phyloP scores from a whole-genome alignment of 2,113 vertebrate species.

The Cyanistes caeruleus region DNA sequence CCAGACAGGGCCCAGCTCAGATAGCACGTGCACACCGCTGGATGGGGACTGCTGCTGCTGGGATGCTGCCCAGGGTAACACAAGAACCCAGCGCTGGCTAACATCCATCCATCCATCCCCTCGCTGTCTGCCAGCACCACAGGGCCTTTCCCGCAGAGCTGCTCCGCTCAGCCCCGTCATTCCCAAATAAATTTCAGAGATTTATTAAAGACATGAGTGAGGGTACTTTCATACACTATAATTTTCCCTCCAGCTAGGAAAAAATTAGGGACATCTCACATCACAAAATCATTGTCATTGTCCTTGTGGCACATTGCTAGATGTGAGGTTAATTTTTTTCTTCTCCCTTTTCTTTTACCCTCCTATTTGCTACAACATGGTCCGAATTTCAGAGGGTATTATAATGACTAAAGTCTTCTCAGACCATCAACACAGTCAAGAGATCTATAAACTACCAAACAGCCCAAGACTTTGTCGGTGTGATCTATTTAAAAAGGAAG shows the following conservation, averaged over 20 bases:
- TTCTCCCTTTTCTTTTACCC: not conserved
- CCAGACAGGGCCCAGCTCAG: not conserved
- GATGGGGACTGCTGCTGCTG: accelerated
- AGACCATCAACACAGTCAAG: not conserved
- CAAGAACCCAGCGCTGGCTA: not conserved
- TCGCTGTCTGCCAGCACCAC: not conserved
- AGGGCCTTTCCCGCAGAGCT: not conserved
- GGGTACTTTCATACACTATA: not conserved
- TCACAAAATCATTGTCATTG: no score
- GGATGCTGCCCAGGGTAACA: not conserved
- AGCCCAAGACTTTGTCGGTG: not conserved
- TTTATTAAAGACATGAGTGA: not conserved
- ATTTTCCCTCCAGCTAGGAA: not conserved
- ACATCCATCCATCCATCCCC: no score
- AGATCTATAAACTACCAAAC: not conserved
- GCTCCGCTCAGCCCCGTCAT: not conserved
- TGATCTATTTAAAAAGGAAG: not conserved
- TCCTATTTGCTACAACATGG: not conserved
- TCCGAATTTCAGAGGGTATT: not conserved
- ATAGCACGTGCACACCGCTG: accelerated
- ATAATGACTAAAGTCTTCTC: not conserved
- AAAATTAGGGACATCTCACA: not conserved
- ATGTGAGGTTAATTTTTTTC: not conserved
- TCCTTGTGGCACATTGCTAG: not conserved
- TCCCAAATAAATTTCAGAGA: not conserved